Percentiles rank a stretch among this genome's conserved stretches.
phyloP scores from a whole-genome alignment of 2,797 vertebrate species.

The Pangasius mekongensis region DNA sequence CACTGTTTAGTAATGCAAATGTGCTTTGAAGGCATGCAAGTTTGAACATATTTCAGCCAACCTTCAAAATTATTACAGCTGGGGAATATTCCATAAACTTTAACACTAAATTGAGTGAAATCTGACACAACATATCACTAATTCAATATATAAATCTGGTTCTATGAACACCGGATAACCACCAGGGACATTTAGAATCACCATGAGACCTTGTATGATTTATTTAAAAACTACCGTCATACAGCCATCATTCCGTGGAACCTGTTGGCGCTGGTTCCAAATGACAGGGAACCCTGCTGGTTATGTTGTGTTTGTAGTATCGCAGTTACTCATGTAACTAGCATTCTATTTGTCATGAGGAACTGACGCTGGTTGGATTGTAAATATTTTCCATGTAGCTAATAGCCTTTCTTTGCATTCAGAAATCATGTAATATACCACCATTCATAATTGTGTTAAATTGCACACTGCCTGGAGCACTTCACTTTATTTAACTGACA shows the following conservation, averaged over 20 bases:
- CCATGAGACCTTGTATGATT: not conserved
- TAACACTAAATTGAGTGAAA: not conserved
- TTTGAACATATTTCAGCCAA: not conserved
- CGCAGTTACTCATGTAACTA: not conserved
- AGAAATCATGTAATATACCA: not conserved
- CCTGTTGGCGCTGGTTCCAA: too few relatives aligned
- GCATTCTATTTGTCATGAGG: not conserved
- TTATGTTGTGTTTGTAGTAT: not conserved
- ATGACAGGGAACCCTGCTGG: not conserved
- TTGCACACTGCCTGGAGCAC: not conserved
- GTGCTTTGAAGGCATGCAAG: not conserved
- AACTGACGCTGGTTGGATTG: not conserved
- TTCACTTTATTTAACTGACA: not conserved
- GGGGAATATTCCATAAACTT: too few relatives aligned
- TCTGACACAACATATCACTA: not conserved
- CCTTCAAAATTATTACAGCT: not conserved
- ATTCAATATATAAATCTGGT: not conserved
- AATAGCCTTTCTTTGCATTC: not conserved
- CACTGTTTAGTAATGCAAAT: not conserved
- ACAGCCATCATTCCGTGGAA: not conserved
- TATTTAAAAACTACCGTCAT: not conserved
- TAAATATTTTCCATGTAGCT: not conserved
- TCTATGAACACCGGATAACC: not conserved
- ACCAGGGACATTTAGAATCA: not conserved
- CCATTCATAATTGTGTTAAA: not conserved